Evolutionary conservation across 1,140 invertebrate species (phyloP), one percentile per base, ranked within the genome.

Genomic region (Drosophila equinoxialis): DNA sequence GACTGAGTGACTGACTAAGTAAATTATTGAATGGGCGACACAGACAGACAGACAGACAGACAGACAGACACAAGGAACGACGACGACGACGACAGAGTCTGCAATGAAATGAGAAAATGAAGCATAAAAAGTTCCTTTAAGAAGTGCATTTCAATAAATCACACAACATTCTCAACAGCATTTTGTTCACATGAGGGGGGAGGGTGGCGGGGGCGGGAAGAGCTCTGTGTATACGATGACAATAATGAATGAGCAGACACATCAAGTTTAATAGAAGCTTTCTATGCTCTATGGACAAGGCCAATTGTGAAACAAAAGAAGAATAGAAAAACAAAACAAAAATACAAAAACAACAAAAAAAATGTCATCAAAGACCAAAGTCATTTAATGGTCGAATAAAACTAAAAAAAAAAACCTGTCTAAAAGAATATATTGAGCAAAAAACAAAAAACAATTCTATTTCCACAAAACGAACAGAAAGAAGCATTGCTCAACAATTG

Each of bases 171-270:
- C 11, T 11, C 23, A 30, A 65, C 57, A 51, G 6, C 30, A 6
- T 30, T 65, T 65, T 65, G 63, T 54, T 3, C 30, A 30, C 5
- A 30, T 30, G 6, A n/a, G n/a, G n/a, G n/a, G n/a, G n/a, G n/a
- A n/a, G n/a, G n/a, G n/a, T n/a, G n/a, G n/a, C n/a, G 30, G 30
- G 35, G 17, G 45, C 42, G 13, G 10, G 7, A 33, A 20, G 55
- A 30, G 30, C 5, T 30, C 13, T 13, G n/a, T 30, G 30, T 30
- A 5, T 17, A 41, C 13, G 8, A 58, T 39, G 45, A 59, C 23
- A 51, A 39, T 74, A 54, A 68, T 70, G 83, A 83, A 86, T 77
- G 66, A 20, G 68, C 75, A 76, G 77, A 72, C 73, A 70, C 79
- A 83, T 73, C 75, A 79, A 83, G 55, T 79, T 79, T 74, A 78